phyloP scores from a whole-genome alignment of 2,113 vertebrate genomes.

The Aptenodytes forsteri region DNA sequence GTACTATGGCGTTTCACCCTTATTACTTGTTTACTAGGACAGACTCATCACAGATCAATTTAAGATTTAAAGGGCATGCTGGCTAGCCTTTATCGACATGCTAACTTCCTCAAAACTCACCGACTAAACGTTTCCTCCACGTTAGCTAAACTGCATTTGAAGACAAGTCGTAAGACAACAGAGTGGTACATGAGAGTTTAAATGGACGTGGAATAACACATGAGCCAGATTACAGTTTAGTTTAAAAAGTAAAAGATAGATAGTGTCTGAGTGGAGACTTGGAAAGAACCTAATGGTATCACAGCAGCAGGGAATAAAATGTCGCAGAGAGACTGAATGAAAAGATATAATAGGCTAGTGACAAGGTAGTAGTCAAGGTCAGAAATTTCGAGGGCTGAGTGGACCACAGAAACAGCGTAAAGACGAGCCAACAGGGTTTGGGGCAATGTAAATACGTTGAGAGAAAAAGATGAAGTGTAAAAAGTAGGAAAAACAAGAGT shows the following conservation, averaged over 20 bases:
- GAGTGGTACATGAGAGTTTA: background rate
- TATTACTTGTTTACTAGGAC: background rate
- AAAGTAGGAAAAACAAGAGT: background rate
- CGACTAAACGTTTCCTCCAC: background rate
- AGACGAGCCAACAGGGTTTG: background rate
- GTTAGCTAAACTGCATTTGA: background rate
- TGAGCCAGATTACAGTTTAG: background rate
- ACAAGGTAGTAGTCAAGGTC: background rate
- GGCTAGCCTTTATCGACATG: background rate
- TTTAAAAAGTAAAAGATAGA: background rate
- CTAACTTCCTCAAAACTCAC: background rate
- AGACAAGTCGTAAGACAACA: background rate
- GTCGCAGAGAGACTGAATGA: background rate
- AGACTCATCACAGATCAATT: background rate
- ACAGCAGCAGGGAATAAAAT: background rate
- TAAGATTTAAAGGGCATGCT: background rate
- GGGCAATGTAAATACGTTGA: background rate
- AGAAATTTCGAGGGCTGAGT: background rate
- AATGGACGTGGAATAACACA: background rate
- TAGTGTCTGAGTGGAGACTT: background rate
- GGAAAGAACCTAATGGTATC: background rate
- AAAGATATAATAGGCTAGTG: background rate
- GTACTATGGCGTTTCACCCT: background rate
- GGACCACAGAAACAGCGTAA: background rate
- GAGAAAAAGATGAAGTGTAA: background rate